These are phyloP conservation scores for Marronus borbonicus DNA, from an alignment of 2,888 invertebrate species.

Conservation along the genomic window DNA sequence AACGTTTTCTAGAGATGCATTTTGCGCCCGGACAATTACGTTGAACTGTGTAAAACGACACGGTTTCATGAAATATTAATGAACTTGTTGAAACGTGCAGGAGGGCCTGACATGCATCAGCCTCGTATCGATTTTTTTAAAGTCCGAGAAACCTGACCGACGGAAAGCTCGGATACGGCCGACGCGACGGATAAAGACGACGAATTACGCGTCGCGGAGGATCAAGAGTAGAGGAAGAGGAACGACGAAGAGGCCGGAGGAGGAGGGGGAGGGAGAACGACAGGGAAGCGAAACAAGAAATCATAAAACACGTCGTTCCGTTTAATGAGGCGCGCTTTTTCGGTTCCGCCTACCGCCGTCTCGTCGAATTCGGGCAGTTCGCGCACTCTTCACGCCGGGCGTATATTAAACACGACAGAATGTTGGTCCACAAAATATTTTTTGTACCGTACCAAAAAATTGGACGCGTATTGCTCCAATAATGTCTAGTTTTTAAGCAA, in stretches of 20 bases:
- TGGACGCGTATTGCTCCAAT: too few species aligned
- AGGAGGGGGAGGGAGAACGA: neutral
- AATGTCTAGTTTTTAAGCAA: too few species aligned
- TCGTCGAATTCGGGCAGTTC: slow-evolving; percentile 34
- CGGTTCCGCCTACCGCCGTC: slow-evolving; percentile 18
- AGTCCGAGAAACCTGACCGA: slow-evolving; percentile 41
- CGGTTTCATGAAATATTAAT: slow-evolving; percentile 56
- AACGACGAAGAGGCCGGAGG: neutral
- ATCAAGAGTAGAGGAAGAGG: neutral
- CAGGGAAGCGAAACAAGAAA: slow-evolving; percentile 12
- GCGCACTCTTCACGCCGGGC: neutral
- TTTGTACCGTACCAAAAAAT: too few species aligned
- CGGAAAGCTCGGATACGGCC: slow-evolving; percentile 20
- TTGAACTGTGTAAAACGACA: slow-evolving; percentile 47
- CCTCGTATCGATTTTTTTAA: slow-evolving; percentile 56
- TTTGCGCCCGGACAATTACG: slow-evolving; percentile 40
- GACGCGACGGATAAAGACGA: slow-evolving; percentile 1
- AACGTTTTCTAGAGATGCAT: slow-evolving; percentile 7
- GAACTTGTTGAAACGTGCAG: slow-evolving; percentile 56
- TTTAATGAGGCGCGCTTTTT: slow-evolving; percentile 50
- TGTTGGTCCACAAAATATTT: too few species aligned
- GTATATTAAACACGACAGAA: too few species aligned
- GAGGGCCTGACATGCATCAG: slow-evolving; percentile 38
- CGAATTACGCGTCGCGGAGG: slow-evolving; percentile 4
- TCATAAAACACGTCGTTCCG: slow-evolving; percentile 45